phyloP scores from a whole-genome alignment of 2,113 vertebrate genomes.

The Acrocephalus arundinaceus region DNA sequence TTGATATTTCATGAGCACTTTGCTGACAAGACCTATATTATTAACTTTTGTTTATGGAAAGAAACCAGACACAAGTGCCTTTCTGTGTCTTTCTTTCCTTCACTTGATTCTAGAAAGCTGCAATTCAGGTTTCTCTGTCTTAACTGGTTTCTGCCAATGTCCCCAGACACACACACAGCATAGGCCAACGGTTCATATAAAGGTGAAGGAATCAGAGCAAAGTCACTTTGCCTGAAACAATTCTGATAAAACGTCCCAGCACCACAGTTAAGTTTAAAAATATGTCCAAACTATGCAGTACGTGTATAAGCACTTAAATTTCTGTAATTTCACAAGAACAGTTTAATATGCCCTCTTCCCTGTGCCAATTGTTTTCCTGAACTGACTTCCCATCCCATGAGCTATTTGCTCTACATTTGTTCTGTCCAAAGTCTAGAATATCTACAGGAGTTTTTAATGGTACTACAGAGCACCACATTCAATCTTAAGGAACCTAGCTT shows the following conservation, averaged over 20 bases:
- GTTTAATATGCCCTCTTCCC: background rate
- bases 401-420: background rate
- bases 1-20: background rate
- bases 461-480: background rate
- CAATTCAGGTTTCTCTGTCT: background rate
- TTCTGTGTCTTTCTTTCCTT: background rate
- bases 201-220: background rate
- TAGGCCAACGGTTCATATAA: rapidly evolving
- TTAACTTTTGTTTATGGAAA: background rate
- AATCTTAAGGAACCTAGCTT: background rate
- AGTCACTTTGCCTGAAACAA: background rate
- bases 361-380: background rate
- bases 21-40: background rate
- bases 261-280: background rate
- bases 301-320: background rate
- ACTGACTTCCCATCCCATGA: background rate
- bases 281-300: background rate
- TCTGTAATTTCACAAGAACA: background rate
- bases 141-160: background rate
- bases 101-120: background rate
- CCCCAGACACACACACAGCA: background rate
- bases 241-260: background rate
- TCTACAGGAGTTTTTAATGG: background rate
- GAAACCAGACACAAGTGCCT: background rate
- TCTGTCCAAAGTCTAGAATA: background rate